Conservation (phyloP, 2,888 invertebrate genomes). For the Terebella lapidaria region DNA sequence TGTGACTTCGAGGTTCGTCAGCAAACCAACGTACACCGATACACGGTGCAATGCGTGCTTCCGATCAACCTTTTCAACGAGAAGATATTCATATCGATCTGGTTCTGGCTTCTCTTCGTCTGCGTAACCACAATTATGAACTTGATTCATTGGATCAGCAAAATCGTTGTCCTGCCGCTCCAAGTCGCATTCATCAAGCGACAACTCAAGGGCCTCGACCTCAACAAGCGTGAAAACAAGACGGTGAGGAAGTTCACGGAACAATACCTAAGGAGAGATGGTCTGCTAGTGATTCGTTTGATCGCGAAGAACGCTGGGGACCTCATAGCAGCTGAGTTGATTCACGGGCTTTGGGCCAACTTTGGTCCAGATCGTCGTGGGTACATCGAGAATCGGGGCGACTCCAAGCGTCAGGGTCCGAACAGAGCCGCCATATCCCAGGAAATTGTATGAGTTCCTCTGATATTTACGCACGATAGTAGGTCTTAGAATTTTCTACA, state of each 20-base stretch:
- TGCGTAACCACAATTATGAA: slow-evolving; percentile 36
- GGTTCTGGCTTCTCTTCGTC: slow-evolving; percentile 51
- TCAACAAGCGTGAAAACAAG: slow-evolving; percentile 22
- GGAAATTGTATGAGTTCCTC: not conserved
- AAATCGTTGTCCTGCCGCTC: slow-evolving; percentile 11
- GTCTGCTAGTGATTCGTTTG: slow-evolving; percentile 40
- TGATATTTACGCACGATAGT: too few relatives aligned
- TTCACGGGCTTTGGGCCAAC: slow-evolving; percentile 26
- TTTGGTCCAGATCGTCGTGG: slow-evolving; percentile 10
- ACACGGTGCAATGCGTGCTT: slow-evolving; percentile 52
- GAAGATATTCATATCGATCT: slow-evolving; percentile 55
- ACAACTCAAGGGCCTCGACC: slow-evolving; percentile 24
- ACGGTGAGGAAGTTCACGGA: slow-evolving; percentile 37
- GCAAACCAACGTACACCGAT: slow-evolving; percentile 50
- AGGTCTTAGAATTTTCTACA: too few relatives aligned
- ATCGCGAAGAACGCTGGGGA: slow-evolving; percentile 22
- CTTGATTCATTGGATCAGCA: slow-evolving; percentile 47
- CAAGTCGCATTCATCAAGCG: slow-evolving; percentile 18
- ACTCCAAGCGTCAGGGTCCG: not conserved
- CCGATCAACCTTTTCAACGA: slow-evolving; percentile 35
- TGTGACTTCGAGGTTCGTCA: slow-evolving; percentile 54
- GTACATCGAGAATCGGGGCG: not conserved
- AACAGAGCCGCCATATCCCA: not conserved
- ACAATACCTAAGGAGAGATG: slow-evolving; percentile 45
- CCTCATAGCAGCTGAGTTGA: slow-evolving; percentile 23